Conservation (phyloP, 2,797 vertebrate species). For the Pseudochirops corinnae region DNA sequence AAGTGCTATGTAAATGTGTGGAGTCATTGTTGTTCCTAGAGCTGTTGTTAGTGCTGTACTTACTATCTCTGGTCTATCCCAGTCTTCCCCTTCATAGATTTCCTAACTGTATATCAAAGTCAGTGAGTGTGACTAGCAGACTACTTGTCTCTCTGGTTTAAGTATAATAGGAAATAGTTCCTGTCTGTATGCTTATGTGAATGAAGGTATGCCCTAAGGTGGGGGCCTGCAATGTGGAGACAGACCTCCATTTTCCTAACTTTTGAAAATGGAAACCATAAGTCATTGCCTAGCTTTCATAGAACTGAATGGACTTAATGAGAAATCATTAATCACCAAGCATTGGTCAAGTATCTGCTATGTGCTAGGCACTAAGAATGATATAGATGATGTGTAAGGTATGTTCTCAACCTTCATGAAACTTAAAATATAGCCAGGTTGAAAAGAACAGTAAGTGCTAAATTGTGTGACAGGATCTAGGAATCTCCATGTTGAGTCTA, state of each 20-base stretch:
- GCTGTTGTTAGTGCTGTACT: not conserved
- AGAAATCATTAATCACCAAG: slow-evolving; percentile 38
- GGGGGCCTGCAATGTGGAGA: not conserved
- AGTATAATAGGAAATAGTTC: slow-evolving; percentile 30
- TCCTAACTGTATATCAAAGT: slow-evolving; percentile 41
- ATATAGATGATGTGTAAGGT: not conserved
- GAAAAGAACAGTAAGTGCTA: slow-evolving; percentile 28
- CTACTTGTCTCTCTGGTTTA: slow-evolving; percentile 33
- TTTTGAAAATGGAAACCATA: slow-evolving; percentile 31
- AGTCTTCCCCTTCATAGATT: slow-evolving; percentile 18
- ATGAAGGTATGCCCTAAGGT: slow-evolving; percentile 24
- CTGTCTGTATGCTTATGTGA: not conserved
- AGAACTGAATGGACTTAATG: slow-evolving; percentile 25
- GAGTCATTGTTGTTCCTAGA: not conserved
- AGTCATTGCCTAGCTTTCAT: slow-evolving; percentile 21
- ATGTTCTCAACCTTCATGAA: slow-evolving; percentile 7
- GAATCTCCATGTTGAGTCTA: not conserved
- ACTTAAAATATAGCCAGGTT: not conserved
- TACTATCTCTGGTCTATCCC: slow-evolving; percentile 11
- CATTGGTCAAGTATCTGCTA: not conserved
- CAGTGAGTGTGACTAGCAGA: slow-evolving; percentile 24
- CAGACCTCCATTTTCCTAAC: not conserved
- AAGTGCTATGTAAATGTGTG: not conserved
- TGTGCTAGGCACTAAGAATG: not conserved
- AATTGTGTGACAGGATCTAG: not conserved